Evolutionary conservation across 2,888 invertebrate genomes (phyloP).

Genomic region (Calliscelio sp.): DNA sequence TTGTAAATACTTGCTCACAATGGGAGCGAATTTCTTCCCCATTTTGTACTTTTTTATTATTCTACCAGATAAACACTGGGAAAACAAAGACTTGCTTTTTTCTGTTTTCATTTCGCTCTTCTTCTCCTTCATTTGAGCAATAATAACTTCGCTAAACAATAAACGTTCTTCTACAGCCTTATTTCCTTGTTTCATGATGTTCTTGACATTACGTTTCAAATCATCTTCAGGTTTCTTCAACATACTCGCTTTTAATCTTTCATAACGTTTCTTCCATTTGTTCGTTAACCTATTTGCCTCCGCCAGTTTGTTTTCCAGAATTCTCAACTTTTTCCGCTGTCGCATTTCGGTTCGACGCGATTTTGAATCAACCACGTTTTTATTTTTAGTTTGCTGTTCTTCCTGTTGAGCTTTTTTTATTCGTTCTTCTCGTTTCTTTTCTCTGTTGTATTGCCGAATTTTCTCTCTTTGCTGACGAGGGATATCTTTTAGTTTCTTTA

Average conservation of each 20-base stretch:
- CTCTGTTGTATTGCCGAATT: constrained; percentile 33
- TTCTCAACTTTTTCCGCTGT: constrained; percentile 10
- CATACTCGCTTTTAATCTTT: constrained; percentile 21
- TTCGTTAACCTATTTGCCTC: background rate
- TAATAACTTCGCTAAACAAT: constrained; percentile 29
- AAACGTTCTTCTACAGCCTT: constrained; percentile 36
- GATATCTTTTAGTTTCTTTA: constrained; percentile 19
- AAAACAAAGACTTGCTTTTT: constrained; percentile 53
- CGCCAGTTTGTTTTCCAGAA: constrained; percentile 21
- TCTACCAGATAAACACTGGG: constrained; percentile 47
- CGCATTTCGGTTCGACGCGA: constrained; percentile 41
- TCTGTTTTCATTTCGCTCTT: constrained; percentile 32
- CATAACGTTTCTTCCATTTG: constrained; percentile 51
- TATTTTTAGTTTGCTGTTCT: background rate
- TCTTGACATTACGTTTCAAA: constrained; percentile 30
- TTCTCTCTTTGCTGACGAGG: constrained; percentile 18
- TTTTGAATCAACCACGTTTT: background rate
- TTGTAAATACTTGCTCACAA: constrained; percentile 45
- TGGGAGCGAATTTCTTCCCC: constrained; percentile 3
- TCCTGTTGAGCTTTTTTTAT: constrained; percentile 6
- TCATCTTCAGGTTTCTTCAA: constrained; percentile 23
- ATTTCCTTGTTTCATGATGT: constrained; percentile 35
- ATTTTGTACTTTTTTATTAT: constrained; percentile 51
- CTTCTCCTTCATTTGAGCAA: constrained; percentile 42
- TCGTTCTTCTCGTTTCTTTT: constrained; percentile 42